Percentiles rank a stretch among this genome's conserved stretches.
These are phyloP conservation scores for Vespertilio murinus DNA, from an alignment of 2,797 vertebrate species.

Conservation along the genomic window DNA sequence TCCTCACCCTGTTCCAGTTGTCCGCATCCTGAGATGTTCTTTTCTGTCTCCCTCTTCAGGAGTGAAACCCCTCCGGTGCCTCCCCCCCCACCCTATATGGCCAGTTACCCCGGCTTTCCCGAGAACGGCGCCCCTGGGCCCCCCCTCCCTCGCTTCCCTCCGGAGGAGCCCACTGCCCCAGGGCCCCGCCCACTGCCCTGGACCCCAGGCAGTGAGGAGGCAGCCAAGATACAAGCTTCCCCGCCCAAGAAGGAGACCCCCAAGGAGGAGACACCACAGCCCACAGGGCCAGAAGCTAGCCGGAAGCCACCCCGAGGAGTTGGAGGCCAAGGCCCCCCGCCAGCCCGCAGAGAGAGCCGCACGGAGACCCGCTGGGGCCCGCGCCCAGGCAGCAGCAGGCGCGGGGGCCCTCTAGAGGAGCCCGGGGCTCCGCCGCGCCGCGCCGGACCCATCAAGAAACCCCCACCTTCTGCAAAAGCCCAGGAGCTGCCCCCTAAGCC, in stretches of 20 bases:
- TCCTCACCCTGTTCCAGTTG: not conserved
- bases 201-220: conserved; percentile 70
- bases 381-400: conserved; percentile 88
- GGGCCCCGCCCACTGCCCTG: conserved; percentile 68
- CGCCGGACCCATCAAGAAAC: conserved; percentile 94
- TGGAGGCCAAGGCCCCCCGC: conserved; percentile 66
- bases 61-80: conserved; percentile 92
- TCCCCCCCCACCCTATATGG: conserved; percentile 86
- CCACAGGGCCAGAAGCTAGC: conserved; percentile 74
- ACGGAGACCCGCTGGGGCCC: conserved; percentile 96
- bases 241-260: conserved; percentile 85
- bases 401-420: conserved; percentile 82
- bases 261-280: conserved; percentile 81
- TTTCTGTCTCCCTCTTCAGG: conserved; percentile 79
- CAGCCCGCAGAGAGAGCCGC: conserved; percentile 88
- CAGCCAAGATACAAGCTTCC: conserved; percentile 78
- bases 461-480: conserved; percentile 84
- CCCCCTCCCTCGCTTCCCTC: conserved; percentile 84
- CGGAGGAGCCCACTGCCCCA: conserved; percentile 84
- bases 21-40: not conserved
- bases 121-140: conserved; percentile 83
- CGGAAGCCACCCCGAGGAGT: conserved; percentile 70
- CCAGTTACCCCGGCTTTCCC: conserved; percentile 82
- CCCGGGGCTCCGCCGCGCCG: conserved; percentile 81
- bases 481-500: conserved; percentile 67